Evolutionary conservation across 2,888 invertebrate species (phyloP), one percentile per base, ranked within the genome.

Genomic region (Tachina grossa): DNA sequence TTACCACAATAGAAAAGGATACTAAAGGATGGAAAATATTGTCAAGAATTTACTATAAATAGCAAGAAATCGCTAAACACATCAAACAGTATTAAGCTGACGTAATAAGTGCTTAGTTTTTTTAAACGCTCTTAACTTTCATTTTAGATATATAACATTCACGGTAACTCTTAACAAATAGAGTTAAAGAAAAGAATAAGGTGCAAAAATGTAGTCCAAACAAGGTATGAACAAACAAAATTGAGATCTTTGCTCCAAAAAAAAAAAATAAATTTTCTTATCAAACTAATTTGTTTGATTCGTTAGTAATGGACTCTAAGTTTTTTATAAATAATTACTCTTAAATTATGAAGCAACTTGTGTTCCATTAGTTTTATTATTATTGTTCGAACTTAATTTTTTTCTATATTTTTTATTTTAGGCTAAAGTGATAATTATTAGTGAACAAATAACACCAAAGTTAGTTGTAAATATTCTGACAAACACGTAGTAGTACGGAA

Each of bases 11-110:
- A 57, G 19, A 68, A 75, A 72, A 72, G 79, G 71, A 66, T 59
- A 13, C 47, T 10, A 9, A 49, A 13, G 9, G 47, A 72, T 79
- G 9, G 63, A 16, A 13, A n/a, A 51, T n/a, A 41, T 22, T 31
- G 77, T 63, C 74, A 74, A 71, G n/a, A 68, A 45, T 13, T 4
- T 3, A 16, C 75, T 85, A 85, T 85, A 85, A 85, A 85, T 77
- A 82, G 55, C 61, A 71, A 53, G 47, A 63, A 78, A 41, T 75
- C 69, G 68, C 47, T 57, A 14, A 22, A 41, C 13, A 57, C 9
- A 1, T 9, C 19, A 31, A 22, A 65, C 85, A 85, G 85, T 85
- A 31, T 61, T 31, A 31, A 71, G 43, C 10, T 31, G 49, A 47
- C 39, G 19, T 22, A 57, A 45, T n/a, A 66, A 76, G 43, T 14